Base-by-base conservation (phyloP, 2,113 vertebrate genomes). In the Python bivittatus region DNA sequence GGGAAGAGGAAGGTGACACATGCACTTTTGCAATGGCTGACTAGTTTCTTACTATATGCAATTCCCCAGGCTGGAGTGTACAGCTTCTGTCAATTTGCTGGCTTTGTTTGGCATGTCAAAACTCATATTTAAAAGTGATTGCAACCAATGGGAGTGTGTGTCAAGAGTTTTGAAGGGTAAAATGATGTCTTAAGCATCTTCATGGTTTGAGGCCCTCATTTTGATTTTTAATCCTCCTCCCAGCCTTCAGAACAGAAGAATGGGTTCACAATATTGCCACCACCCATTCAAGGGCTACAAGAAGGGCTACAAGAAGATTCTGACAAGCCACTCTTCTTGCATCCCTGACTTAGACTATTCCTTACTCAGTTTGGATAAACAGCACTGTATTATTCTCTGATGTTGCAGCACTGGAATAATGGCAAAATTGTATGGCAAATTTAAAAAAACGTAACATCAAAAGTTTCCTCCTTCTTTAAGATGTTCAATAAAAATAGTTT, bases 341-440 rank as follows among this genome's bases (percentile, higher is more conserved):
- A 68, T 68, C 11, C n/a, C 64, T n/a, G n/a, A 3, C 29, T 33
- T 68, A 68, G 29, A 72, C n/a, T 72, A 72, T 72, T 0, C 11
- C 29, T n/a, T 15, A 68, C 11, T 68, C 2, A 29, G 15, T 8
- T 6, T 54, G 79, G 58, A 92, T 56, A 60, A 44, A 64, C 38
- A 27, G 29, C 23, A 29, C 29, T 33, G 61, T 94, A 72, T 92
- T 79, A 93, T 60, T 94, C 93, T 23, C 13, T 92, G 13, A 53
- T 94, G 44, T 20, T 1, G 0, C 27, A 72, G 91, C 83, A 44
- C 11, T 91, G 87, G 27, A 57, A 84, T 93, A 95, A 95, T 27
- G 92, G 48, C 0, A 94, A 92, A 89, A 90, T 93, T 44, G 33
- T 95, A 20, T 23, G 90, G 52, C 57, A 88, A 93, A 85, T 33